A percentile compares a stretch with the other conserved stretches of the same genome.
Conservation (phyloP, 1,140 invertebrate genomes). For the Ips typographus region DNA sequence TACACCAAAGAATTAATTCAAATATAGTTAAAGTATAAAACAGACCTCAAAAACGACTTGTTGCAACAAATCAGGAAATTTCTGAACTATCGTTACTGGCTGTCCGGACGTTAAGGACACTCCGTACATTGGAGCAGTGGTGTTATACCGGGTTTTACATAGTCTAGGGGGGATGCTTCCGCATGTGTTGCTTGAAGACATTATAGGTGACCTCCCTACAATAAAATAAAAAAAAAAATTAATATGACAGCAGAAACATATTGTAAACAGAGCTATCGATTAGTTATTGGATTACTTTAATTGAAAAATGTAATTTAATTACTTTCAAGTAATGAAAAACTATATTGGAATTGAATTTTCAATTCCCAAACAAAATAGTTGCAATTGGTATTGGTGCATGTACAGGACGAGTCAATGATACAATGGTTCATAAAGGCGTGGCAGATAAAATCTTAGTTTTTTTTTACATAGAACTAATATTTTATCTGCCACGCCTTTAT, state of each 20-base stretch:
- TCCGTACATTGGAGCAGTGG: conserved; percentile 90
- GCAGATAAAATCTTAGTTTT: too few relatives aligned
- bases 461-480: too few relatives aligned
- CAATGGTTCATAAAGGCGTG: too few relatives aligned
- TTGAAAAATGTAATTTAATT: too few relatives aligned
- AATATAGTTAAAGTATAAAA: conserved; percentile 1
- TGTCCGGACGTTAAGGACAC: conserved; percentile 88
- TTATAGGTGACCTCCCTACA: conserved; percentile 48
- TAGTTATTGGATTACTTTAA: too few relatives aligned
- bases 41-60: conserved; percentile 88
- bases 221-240: neutral
- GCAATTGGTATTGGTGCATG: too few relatives aligned
- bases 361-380: too few relatives aligned
- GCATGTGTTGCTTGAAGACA: conserved; percentile 49
- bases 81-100: conserved; percentile 91
- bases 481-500: too few relatives aligned
- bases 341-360: neutral
- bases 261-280: too few relatives aligned
- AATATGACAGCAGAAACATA: too few relatives aligned
- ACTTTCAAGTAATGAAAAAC: too few relatives aligned
- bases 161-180: conserved; percentile 70
- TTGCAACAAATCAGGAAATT: conserved; percentile 90
- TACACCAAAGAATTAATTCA: neutral
- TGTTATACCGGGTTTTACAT: conserved; percentile 87
- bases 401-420: too few relatives aligned